These are phyloP conservation scores for Coleophora deauratella DNA, from an alignment of 2,888 invertebrate species.

Conservation along the genomic window DNA sequence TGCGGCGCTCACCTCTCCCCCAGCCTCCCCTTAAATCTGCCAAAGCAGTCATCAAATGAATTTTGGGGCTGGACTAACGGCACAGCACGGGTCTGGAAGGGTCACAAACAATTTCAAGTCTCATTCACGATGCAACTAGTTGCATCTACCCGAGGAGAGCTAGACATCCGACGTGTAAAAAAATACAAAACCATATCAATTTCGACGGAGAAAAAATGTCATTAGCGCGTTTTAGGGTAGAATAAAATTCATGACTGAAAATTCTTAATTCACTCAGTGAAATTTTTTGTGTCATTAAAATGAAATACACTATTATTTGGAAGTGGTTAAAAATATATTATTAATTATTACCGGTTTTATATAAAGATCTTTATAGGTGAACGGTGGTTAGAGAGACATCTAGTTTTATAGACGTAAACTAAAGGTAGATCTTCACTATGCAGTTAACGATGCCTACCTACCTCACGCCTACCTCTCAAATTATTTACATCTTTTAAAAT, in stretches of 20 bases:
- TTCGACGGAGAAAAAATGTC: slow-evolving; percentile 14
- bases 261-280: neutral
- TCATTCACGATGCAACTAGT: slow-evolving; percentile 17
- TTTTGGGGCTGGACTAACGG: slow-evolving; percentile 28
- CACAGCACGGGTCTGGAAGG: slow-evolving; percentile 24
- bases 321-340: too few relatives aligned
- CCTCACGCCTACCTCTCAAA: too few relatives aligned
- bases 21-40: slow-evolving; percentile 27
- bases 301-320: too few relatives aligned
- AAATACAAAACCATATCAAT: too few relatives aligned
- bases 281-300: too few relatives aligned
- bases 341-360: too few relatives aligned
- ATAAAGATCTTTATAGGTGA: too few relatives aligned
- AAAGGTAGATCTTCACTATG: too few relatives aligned
- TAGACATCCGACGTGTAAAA: slow-evolving; percentile 35
- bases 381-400: neutral
- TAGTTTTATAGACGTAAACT: neutral
- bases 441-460: too few relatives aligned
- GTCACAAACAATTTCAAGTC: slow-evolving; percentile 25
- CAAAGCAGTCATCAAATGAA: slow-evolving; percentile 24
- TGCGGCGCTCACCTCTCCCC: slow-evolving; percentile 41
- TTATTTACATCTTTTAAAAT: too few relatives aligned
- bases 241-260: neutral
- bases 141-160: slow-evolving; percentile 53
- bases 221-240: slow-evolving; percentile 29